phyloP scores from a whole-genome alignment of 2,797 vertebrate genomes.

The Galagoides demidoff region DNA sequence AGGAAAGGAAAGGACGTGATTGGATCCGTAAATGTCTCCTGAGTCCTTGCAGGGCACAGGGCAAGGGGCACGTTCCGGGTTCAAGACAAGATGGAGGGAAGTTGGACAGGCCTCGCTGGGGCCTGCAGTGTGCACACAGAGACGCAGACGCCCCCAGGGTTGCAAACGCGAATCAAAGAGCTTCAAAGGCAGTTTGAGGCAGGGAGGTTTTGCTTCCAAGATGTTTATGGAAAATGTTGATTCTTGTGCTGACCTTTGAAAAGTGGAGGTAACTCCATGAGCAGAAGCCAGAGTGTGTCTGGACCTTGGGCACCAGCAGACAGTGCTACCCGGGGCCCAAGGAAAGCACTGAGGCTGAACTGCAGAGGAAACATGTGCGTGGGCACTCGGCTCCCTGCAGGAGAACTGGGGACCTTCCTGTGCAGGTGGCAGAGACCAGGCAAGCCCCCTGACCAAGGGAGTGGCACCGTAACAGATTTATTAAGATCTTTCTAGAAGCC shows the following conservation, averaged over 20 bases:
- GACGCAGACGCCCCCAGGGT: neutral
- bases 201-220: neutral
- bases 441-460: neutral
- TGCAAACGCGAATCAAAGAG: rapidly evolving
- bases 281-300: neutral
- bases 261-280: rapidly evolving
- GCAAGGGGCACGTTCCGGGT: neutral
- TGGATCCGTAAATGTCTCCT: rapidly evolving
- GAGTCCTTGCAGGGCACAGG: rapidly evolving
- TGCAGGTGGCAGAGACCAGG: neutral
- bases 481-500: neutral
- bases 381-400: neutral
- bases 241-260: rapidly evolving
- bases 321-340: rapidly evolving
- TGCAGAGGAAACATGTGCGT: rapidly evolving
- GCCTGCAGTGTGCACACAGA: rapidly evolving
- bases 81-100: neutral
- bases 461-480: neutral
- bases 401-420: neutral
- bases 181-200: rapidly evolving
- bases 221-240: neutral
- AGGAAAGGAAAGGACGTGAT: too few species aligned
- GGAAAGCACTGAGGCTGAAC: neutral
- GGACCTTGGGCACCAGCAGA: neutral
- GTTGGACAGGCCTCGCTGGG: neutral